A percentile compares a stretch with the other conserved stretches of the same genome.
These are phyloP conservation scores for Morus bassanus DNA, from an alignment of 2,797 vertebrate genomes.

Conservation along the genomic window DNA sequence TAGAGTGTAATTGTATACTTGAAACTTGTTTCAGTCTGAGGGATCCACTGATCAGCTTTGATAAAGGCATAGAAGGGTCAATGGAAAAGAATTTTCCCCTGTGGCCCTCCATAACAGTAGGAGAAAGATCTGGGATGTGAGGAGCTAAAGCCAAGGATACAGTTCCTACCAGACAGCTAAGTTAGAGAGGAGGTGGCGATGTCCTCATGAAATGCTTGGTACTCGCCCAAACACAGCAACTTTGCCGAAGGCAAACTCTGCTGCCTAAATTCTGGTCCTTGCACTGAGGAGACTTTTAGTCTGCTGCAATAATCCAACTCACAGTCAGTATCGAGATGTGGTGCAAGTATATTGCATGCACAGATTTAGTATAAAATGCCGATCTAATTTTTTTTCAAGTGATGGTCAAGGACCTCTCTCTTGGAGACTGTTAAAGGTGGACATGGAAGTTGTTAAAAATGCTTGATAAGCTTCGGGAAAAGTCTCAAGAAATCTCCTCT, in stretches of 20 bases:
- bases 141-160: not conserved
- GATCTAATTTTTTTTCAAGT: not conserved
- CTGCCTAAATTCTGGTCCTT: not conserved
- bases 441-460: not conserved
- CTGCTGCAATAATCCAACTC: not conserved
- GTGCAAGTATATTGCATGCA: accelerated
- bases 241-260: not conserved
- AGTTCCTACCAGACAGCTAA: not conserved
- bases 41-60: not conserved
- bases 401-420: not conserved
- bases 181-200: not conserved
- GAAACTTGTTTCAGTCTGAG: not conserved
- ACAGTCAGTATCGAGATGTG: accelerated
- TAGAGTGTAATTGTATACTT: not conserved
- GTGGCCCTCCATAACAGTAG: not conserved
- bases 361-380: not conserved
- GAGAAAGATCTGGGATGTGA: not conserved
- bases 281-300: not conserved
- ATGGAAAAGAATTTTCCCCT: not conserved
- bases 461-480: not conserved
- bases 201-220: not conserved
- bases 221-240: not conserved
- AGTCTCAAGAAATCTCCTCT: not conserved
- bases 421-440: not conserved
- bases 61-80: not conserved